phyloP scores from a whole-genome alignment of 35 echinoderm and acorn worm genomes.

The Stichopus chloronotus region DNA sequence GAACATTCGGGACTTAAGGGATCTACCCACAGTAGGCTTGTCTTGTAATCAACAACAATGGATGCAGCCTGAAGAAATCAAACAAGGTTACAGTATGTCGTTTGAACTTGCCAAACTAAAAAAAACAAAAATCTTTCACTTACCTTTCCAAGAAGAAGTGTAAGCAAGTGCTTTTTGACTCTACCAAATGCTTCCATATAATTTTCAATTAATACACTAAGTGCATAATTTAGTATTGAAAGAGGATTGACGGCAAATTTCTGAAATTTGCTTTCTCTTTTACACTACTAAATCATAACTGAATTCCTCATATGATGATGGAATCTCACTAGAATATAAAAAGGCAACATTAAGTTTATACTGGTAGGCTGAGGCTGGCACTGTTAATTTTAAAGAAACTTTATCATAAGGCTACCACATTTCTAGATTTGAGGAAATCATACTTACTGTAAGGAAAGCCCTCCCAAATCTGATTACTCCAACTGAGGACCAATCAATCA shows the following conservation, averaged over 20 bases:
- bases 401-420: too few relatives aligned
- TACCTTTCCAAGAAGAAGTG: neutral
- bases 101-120: neutral
- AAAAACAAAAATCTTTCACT: neutral
- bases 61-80: constrained; percentile 24
- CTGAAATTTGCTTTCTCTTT: too few relatives aligned
- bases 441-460: constrained; percentile 76
- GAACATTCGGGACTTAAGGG: neutral
- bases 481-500: constrained; percentile 73
- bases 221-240: too few relatives aligned
- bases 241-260: too few relatives aligned
- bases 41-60: constrained; percentile 58
- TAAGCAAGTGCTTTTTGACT: neutral
- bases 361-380: too few relatives aligned
- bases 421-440: neutral
- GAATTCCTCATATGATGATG: too few relatives aligned
- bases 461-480: constrained; percentile 90
- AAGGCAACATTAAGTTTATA: too few relatives aligned
- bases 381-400: too few relatives aligned
- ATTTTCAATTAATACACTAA: too few relatives aligned
- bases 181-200: too few relatives aligned
- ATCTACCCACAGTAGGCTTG: constrained; percentile 38
- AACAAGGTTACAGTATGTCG: neutral
- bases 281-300: too few relatives aligned
- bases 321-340: too few relatives aligned